phyloP scores from a whole-genome alignment of 53 echinoderm and acorn worm genomes.

The Zoroaster sp. region DNA sequence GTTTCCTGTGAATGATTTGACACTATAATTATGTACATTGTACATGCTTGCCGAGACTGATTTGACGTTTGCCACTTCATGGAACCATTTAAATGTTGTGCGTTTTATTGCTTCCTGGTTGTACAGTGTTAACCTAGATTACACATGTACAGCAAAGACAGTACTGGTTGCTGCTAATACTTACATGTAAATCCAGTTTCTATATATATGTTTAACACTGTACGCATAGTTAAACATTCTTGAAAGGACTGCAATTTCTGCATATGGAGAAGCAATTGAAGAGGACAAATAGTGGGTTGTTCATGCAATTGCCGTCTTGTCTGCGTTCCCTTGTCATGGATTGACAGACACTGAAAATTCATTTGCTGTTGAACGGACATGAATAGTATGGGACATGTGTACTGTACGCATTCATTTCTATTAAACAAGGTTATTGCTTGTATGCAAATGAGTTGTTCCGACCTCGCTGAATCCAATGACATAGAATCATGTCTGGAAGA shows the following conservation, averaged over 20 bases:
- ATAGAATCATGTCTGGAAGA: slow-evolving; percentile 16
- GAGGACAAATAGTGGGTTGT: not conserved
- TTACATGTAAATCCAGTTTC: not conserved
- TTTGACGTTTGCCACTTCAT: not conserved
- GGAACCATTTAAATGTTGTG: not conserved
- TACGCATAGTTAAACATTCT: not conserved
- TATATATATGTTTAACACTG: not conserved
- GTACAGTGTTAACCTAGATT: too few species aligned
- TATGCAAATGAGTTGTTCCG: not conserved
- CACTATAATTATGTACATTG: too few species aligned
- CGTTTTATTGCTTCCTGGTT: too few species aligned
- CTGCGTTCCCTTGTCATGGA: not conserved
- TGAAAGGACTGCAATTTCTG: slow-evolving; percentile 10
- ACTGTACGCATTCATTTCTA: too few species aligned
- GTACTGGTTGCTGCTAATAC: not conserved
- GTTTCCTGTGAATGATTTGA: not conserved
- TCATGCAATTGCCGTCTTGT: not conserved
- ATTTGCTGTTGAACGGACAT: too few species aligned
- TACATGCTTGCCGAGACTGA: not conserved
- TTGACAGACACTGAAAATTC: not conserved
- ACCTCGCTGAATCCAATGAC: not conserved
- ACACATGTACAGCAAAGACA: too few species aligned
- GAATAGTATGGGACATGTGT: too few species aligned
- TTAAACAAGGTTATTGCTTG: too few species aligned
- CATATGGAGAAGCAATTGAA: not conserved